Evolutionary conservation across 2,797 vertebrate genomes (phyloP), one percentile per base, ranked within the genome.

Genomic region (Pangasius djambal): DNA sequence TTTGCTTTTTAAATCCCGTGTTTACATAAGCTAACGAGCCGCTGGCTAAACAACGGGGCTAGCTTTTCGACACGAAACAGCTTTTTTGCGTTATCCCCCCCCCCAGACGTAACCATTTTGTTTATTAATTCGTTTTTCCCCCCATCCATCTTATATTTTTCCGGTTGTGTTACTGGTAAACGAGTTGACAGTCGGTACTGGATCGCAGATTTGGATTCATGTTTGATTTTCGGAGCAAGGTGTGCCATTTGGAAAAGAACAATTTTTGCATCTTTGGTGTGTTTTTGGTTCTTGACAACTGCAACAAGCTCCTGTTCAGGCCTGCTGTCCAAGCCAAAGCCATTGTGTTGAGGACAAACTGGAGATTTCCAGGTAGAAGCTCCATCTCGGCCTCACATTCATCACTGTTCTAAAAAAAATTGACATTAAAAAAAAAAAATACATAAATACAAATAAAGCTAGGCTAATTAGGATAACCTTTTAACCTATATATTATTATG

Each of bases 281-380:
- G n/a, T 74, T 61, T 86, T 63, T 92, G 40, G 89, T 91, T 91
- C 82, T 90, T 89, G 90, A 90, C 89, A 91, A 93, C 93, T 89
- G 92, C 92, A 95, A 91, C 91, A 92, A 93, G 91, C 91, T 92
- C 89, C 91, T 50, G 89, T 90, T 87, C 92, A 92, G 91, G 93
- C 90, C 93, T 93, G 91, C 88, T 89, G 88, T 89, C 77, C 18
- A 93, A 91, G 83, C 90, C 87, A 88, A 86, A 90, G 88, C 91
- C 91, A 94, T 94, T 94, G 93, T 94, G 91, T 91, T 88, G 91
- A 93, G 92, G 92, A 95, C 93, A 79, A 94, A 91, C 92, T 91
- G 90, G 85, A 92, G 79, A 91, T 93, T 90, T 93, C 81, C 91
- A 95, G 95, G 95, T 96, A 94, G 95, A 94, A 89, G 37, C 85